Base-by-base conservation (phyloP, 30 jellyfish, hydroid and myxozoan species). In the Calvadosia cruxmelitensis region DNA sequence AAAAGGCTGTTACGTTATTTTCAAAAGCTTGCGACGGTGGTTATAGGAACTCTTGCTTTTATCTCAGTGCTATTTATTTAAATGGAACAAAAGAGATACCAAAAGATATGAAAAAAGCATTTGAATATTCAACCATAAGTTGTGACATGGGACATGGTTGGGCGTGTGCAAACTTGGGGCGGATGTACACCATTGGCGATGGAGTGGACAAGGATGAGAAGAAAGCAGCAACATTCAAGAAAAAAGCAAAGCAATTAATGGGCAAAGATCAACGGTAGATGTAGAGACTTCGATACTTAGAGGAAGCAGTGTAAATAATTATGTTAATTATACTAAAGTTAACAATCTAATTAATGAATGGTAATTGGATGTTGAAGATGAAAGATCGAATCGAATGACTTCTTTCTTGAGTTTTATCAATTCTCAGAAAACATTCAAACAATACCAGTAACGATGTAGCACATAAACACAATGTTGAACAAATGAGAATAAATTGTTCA, bases 121-220 rank as follows among this genome's bases (percentile, higher is more conserved):
- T 64, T 33, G 75, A 73, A 30, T 34, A 70, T 32, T 35, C 84
- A 1, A 35, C 50, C 16, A 73, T 52, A 50, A 67, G 87, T 34
- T 80, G 93, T 68, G 73, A 68, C 1, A 48, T 67, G 36, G 93
- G 93, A 1, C 93, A 80, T 31, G 84, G 84, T 28, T 80, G 86
- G 86, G 93, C 93, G 24, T 80, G 93, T 68, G 93, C 86, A 10
- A 80, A 80, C 61, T 68, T 80, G 20, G 72, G 85, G 53, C 66
- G 93, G 42, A 80, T 80, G 83, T 80, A 80, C 33, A 36, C 36
- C 33, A 75, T 67, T 15, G 93, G 93, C 0, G 93, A 80, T n/a
- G 93, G 93, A 0, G 93, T 80, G 2, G 93, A 80, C 50, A 53
- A 51, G 29, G 84, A 80, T 34, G 72, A 31, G 13, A 69, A 52